Base-by-base conservation (phyloP, 1,140 invertebrate genomes). In the Papilio helenus region DNA sequence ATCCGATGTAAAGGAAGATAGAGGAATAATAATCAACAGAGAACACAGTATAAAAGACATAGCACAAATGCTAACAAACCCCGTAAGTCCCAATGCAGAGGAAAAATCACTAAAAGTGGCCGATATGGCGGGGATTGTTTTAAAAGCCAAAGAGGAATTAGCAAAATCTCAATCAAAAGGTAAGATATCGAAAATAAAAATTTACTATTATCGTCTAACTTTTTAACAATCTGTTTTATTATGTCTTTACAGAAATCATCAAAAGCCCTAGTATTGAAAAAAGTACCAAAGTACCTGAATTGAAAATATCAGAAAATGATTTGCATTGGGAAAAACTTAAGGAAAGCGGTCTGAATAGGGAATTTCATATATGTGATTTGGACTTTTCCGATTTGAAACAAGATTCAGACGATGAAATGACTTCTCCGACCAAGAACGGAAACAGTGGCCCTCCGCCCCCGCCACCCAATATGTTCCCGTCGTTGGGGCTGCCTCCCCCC, bases 381-480 rank as follows among this genome's bases (percentile, higher is more conserved):
- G 99, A 99, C 92, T 99, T 99, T 89, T 99, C 98, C 1, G 99
- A 99, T 94, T 95, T 99, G 44, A 96, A 96, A 79, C 96, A 97
- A 16, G 98, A 98, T 79, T 98, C 97, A 78, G 97, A 97, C 86
- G 95, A 96, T 65, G 96, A 97, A 81, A 90, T 94, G 87, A 93
- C 96, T 14, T 90, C 97, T 3, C 95, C 96, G 1, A 95, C 96
- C 0, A 95, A 95, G 42, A 94, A 96, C 1, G 92, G 95, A 0
- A 95, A 95, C 26, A 96, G 96, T 4, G 95, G 97, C 7, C 97
- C 97, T 1, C 97, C 97, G 0, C 97, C 97, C 1, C 97, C 97
- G 1, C 97, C 97, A 0, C 96, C 96, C 2, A 89, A 92, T 79
- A 86, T 94, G 90, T 86, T 93, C 89, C 93, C 79, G 79, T 87